Base-by-base conservation (phyloP, 2,797 vertebrate species). In the Aphelocoma californica region DNA sequence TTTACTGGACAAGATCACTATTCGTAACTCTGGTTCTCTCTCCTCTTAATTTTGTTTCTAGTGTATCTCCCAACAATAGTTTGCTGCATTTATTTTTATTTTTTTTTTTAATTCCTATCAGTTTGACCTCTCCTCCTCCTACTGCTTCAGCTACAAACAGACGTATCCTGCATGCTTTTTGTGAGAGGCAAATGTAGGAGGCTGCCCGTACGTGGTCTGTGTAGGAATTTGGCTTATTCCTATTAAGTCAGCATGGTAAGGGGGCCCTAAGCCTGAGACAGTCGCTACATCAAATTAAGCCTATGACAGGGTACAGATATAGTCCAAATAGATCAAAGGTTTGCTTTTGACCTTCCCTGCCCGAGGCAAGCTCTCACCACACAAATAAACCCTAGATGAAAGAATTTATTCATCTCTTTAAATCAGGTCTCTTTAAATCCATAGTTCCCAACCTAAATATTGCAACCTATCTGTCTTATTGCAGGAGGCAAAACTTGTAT, bases 341-440 rank as follows among this genome's bases (percentile, higher is more conserved):
- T 71, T 88, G 31, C 38, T 47, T 81, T 78, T 81, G 83, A 86
- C 74, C 78, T 85, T 92, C 71, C 40, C 28, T 88, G 83, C 74
- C 45, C 48, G 73, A 87, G 74, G 92, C 86, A 82, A 86, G 21
- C 78, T 92, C 77, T 78, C 19, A 40, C 36, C n/a, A 83, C 58
- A 62, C 72, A 93, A 83, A 78, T 57, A 91, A 95, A 93, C 92
- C 82, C 69, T 64, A 86, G 80, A 91, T 81, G 72, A 95, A 95
- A 91, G 50, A 25, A 5, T 85, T 95, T 91, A 74, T 83, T 78
- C 72, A 47, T 23, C 61, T 91, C 44, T 66, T 81, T 90, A 90
- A 86, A 71, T 83, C 54, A 32, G 25, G 4, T 65, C 61, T 65
- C 57, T 88, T 81, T 69, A 92, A 88, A 94, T 65, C 91, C 50